These are phyloP conservation scores for Sebastolobus alascanus DNA, from an alignment of 2,797 vertebrate genomes.

Conservation along the genomic window DNA sequence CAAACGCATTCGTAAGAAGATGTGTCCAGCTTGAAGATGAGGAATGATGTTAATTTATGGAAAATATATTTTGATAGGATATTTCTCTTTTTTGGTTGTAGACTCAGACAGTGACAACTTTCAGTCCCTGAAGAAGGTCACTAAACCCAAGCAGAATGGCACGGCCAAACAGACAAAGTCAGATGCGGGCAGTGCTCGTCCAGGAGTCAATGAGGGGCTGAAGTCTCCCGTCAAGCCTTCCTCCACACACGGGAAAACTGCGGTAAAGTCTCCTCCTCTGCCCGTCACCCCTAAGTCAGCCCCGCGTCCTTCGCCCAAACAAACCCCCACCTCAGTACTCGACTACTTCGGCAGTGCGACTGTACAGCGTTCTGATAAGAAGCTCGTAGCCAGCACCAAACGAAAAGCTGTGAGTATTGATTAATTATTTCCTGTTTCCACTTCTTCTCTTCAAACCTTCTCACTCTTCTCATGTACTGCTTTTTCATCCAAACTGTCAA, in stretches of 20 bases:
- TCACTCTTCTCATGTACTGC: neutral
- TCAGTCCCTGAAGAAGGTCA: slow-evolving; percentile 79
- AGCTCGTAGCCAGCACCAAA: slow-evolving; percentile 92
- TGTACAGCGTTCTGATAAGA: slow-evolving; percentile 92
- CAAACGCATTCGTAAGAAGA: fast-evolving
- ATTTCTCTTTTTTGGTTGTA: slow-evolving; percentile 55
- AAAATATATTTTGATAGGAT: neutral
- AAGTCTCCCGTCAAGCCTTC: slow-evolving; percentile 81
- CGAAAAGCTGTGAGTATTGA: slow-evolving; percentile 90
- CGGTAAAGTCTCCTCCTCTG: slow-evolving; percentile 73
- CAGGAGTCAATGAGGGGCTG: slow-evolving; percentile 26
- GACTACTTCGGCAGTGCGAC: slow-evolving; percentile 91
- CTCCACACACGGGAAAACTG: slow-evolving; percentile 59
- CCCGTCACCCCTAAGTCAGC: slow-evolving; percentile 80
- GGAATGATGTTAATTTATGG: neutral
- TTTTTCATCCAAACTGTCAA: neutral
- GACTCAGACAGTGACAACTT: slow-evolving; percentile 94
- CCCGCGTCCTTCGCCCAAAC: slow-evolving; percentile 83
- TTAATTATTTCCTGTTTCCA: neutral
- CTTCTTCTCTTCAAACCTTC: too few relatives aligned
- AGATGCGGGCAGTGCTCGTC: neutral
- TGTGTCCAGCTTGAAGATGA: neutral
- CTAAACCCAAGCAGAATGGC: slow-evolving; percentile 88
- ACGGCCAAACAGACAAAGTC: slow-evolving; percentile 49
- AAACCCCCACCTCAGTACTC: slow-evolving; percentile 88